Percentiles rank a stretch among this genome's conserved stretches.
phyloP scores from a whole-genome alignment of 2,113 vertebrate genomes.

The Geococcyx californianus region DNA sequence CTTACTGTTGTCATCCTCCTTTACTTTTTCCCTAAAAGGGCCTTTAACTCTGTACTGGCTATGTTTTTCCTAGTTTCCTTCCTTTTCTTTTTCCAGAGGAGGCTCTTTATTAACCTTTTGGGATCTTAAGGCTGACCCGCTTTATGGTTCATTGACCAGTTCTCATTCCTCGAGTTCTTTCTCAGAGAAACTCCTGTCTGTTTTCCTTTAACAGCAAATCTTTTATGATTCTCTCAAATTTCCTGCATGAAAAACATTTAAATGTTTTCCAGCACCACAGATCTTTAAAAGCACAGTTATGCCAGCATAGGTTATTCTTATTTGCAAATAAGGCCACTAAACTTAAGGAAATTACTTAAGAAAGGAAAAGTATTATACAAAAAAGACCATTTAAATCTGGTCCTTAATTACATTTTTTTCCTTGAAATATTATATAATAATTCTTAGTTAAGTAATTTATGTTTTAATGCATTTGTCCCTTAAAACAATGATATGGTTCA shows the following conservation, averaged over 20 bases:
- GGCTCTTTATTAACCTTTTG: conserved; percentile 36
- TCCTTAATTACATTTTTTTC: neutral
- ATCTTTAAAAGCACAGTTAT: neutral
- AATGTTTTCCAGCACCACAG: conserved; percentile 5
- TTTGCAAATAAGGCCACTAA: neutral
- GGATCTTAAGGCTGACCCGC: neutral
- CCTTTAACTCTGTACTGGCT: neutral
- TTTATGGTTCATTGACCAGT: conserved; percentile 38
- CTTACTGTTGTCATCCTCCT: neutral
- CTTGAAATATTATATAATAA: neutral
- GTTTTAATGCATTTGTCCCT: neutral
- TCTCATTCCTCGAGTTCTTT: conserved; percentile 61
- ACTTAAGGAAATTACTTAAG: neutral
- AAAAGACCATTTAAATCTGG: neutral
- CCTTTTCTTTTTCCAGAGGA: neutral
- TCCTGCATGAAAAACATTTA: conserved; percentile 19
- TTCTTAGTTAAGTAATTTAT: neutral
- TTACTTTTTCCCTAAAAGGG: neutral
- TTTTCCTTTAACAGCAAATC: conserved; percentile 38
- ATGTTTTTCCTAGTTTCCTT: neutral
- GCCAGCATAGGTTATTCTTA: neutral
- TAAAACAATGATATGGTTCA: neutral
- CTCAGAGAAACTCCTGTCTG: conserved; percentile 4
- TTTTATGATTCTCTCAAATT: conserved; percentile 28
- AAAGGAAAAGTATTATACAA: neutral